phyloP scores from a whole-genome alignment of 2,113 vertebrate genomes.

The Pimephales promelas region DNA sequence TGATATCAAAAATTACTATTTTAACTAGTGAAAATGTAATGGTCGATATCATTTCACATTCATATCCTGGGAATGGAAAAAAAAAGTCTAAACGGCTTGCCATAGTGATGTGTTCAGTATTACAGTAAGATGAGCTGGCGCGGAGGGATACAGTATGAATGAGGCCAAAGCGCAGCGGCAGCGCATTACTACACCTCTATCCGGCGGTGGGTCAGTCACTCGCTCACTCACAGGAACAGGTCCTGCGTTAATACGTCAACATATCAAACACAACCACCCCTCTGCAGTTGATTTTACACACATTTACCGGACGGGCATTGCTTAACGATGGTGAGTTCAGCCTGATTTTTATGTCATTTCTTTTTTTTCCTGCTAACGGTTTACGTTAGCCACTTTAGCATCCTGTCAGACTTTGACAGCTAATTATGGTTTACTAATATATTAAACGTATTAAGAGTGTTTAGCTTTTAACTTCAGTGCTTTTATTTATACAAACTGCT shows the following conservation, averaged over 20 bases:
- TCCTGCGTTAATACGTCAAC: not conserved
- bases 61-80: too few relatives aligned
- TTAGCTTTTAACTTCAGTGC: too few relatives aligned
- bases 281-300: not conserved
- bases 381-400: slow-evolving; percentile 32
- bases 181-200: slow-evolving; percentile 13
- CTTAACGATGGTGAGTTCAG: slow-evolving; percentile 47
- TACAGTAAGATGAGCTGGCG: slow-evolving; percentile 10
- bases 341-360: not conserved
- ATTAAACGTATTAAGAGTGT: not conserved
- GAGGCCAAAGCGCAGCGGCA: slow-evolving; percentile 24
- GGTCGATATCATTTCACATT: too few relatives aligned
- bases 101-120: not conserved
- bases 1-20: too few relatives aligned
- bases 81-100: too few relatives aligned
- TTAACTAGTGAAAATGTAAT: too few relatives aligned
- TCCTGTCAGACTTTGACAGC: slow-evolving; percentile 2
- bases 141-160: slow-evolving; percentile 57
- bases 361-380: not conserved
- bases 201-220: slow-evolving; percentile 3
- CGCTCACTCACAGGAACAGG: not conserved
- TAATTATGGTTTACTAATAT: not conserved
- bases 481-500: not conserved
- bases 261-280: not conserved
- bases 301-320: not conserved